Evolutionary conservation across 1,140 invertebrate genomes (phyloP).

Genomic region (Lepeophtheirus salmonis): DNA sequence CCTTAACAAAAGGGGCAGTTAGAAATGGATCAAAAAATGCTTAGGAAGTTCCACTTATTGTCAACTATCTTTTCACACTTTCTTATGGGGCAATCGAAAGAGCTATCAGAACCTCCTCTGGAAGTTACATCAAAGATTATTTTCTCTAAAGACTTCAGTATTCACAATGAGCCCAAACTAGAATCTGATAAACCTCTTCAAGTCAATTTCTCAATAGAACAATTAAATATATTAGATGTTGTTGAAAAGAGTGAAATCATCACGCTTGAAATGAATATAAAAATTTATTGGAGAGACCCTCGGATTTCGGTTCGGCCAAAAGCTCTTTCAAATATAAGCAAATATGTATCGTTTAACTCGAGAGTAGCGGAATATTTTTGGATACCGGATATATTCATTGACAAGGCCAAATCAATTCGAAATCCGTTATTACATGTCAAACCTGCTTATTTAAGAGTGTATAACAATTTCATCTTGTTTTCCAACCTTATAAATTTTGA

Average conservation of each 20-base stretch:
- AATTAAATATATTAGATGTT: neutral
- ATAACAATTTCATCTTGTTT: neutral
- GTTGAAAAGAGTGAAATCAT: neutral
- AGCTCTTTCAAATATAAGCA: too few species aligned
- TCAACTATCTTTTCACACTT: too few species aligned
- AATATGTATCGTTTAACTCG: constrained; percentile 8
- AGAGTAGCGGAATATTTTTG: constrained; percentile 7
- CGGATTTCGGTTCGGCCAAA: neutral
- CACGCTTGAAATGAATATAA: neutral
- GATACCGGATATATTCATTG: constrained; percentile 12
- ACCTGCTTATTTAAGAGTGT: neutral
- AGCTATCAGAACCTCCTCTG: too few species aligned
- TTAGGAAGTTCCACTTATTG: too few species aligned
- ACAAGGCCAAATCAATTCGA: constrained; percentile 2
- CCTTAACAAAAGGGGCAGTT: too few species aligned
- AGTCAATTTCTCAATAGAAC: neutral
- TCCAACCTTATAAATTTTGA: constrained; percentile 10
- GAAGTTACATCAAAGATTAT: too few species aligned
- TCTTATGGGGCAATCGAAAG: too few species aligned
- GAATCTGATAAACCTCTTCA: too few species aligned
- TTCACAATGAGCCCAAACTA: too few species aligned
- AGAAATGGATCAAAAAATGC: too few species aligned
- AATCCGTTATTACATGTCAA: neutral
- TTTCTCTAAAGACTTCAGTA: too few species aligned
- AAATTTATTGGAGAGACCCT: constrained; percentile 3